A percentile compares a stretch with the other conserved stretches of the same genome.
Conservation (phyloP, 2,888 invertebrate species). For the Oscheius sp. region DNA sequence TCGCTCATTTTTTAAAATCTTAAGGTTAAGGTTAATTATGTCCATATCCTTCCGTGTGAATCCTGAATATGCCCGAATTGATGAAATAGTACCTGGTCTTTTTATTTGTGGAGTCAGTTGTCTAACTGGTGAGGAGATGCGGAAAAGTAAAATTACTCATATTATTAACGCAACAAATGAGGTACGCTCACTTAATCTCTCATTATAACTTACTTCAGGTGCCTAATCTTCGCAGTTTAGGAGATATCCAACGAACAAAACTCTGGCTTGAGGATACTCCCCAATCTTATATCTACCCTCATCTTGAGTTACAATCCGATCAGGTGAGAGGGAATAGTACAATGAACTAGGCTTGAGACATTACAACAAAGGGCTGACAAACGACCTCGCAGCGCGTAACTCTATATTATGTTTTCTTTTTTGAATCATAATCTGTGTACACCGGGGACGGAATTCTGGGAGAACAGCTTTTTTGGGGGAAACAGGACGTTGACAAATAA, state of each 20-base stretch:
- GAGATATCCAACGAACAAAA: conserved; percentile 68
- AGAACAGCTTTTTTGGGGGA: too few species aligned
- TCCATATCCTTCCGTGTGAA: conserved; percentile 67
- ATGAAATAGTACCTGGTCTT: conserved; percentile 75
- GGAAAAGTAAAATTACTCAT: conserved; percentile 79
- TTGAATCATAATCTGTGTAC: too few species aligned
- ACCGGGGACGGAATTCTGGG: too few species aligned
- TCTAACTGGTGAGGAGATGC: conserved; percentile 77
- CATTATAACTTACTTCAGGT: conserved; percentile 41
- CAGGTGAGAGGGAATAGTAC: conserved; percentile 54
- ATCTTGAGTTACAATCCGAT: conserved; percentile 66
- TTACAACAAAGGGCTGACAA: neutral
- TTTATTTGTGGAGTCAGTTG: conserved; percentile 84
- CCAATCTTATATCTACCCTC: conserved; percentile 64
- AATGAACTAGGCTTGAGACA: neutral
- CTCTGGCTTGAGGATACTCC: conserved; percentile 70
- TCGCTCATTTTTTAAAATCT: neutral
- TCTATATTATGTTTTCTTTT: too few species aligned
- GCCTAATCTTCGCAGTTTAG: conserved; percentile 64
- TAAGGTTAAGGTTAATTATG: too few species aligned
- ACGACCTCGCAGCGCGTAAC: neutral
- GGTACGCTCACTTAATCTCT: conserved; percentile 32
- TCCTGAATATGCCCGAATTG: conserved; percentile 65
- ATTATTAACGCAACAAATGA: conserved; percentile 86
- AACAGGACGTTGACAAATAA: too few species aligned